Evolutionary conservation across 2,113 vertebrate genomes (phyloP), one percentile per base, ranked within the genome.

Genomic region (Nothoprocta pentlandii): DNA sequence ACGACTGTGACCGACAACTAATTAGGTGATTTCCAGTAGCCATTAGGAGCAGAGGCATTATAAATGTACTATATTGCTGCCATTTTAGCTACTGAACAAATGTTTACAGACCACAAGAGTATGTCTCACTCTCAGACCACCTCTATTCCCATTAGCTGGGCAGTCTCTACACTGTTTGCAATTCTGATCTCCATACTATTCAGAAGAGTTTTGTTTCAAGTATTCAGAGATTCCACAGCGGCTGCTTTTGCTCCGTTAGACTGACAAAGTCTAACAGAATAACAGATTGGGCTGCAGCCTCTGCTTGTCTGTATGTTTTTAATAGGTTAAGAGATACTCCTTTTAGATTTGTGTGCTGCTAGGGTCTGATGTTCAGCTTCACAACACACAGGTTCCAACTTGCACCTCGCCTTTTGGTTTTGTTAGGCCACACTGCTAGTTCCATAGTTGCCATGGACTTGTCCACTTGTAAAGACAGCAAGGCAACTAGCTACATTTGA

Each of bases 91-190:
- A 63, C 77, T 62, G 87, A 92, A 93, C 84, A 96, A 96, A 94
- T 56, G 90, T 94, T 96, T 94, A 93, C 79, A 95, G 76, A 92
- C 91, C 91, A 89, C 39, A 12, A 80, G 88, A 95, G 92, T 36
- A 49, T 16, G 62, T 42, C 47, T 32, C 89, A 71, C 34, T 96
- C 96, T 95, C 95, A 80, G 84, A 89, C 76, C 70, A 58, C 77
- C 94, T 93, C 88, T 92, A 97, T 90, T 97, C 90, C 93, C 92
- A 97, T 96, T 96, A 95, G 96, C 96, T 94, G 95, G 94, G 85
- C 76, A 41, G 36, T 76, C 80, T 90, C 67, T 94, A 90, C 64
- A 32, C 76, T 73, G 63, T 47, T 54, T 95, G 87, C 71, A 85
- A 63, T 78, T 96, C 91, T 75, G 81, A 92, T 90, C 77, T 95